Conservation (phyloP, 2,797 vertebrate genomes). For the Manis pentadactyla region DNA sequence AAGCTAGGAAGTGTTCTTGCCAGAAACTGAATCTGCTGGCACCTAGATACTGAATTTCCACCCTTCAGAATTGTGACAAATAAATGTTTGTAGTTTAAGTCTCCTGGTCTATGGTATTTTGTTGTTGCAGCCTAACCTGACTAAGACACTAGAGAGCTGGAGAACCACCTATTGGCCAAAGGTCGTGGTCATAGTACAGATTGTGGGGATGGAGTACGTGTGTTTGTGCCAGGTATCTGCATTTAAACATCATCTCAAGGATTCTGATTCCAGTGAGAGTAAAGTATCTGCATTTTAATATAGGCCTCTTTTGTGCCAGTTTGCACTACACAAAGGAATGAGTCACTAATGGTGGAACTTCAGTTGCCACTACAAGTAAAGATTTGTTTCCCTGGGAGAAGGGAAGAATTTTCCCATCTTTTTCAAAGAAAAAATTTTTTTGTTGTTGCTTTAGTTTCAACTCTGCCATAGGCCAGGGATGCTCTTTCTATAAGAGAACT, state of each 20-base stretch:
- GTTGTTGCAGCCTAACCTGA: background rate
- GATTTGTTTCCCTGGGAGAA: constrained; percentile 23
- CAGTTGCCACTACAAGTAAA: background rate
- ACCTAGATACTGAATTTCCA: background rate
- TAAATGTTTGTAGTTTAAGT: background rate
- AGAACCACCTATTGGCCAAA: background rate
- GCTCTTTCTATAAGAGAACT: background rate
- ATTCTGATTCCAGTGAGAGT: background rate
- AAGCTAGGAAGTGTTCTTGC: background rate
- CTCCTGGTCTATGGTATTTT: background rate
- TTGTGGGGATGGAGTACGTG: rapidly evolving
- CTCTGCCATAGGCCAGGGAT: background rate
- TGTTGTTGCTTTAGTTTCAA: background rate
- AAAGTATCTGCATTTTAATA: constrained; percentile 26
- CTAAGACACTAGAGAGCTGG: background rate
- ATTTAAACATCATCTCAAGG: constrained; percentile 6
- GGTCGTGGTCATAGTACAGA: background rate
- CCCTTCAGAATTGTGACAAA: constrained; percentile 10
- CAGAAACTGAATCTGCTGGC: background rate
- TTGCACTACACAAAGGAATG: background rate
- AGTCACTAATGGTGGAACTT: constrained; percentile 5
- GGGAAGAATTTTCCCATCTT: background rate
- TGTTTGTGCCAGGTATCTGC: background rate
- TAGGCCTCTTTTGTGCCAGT: background rate
- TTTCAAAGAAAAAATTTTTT: background rate